These are phyloP conservation scores for Cordilura impudica DNA, from an alignment of 2,888 invertebrate genomes.

Conservation along the genomic window DNA sequence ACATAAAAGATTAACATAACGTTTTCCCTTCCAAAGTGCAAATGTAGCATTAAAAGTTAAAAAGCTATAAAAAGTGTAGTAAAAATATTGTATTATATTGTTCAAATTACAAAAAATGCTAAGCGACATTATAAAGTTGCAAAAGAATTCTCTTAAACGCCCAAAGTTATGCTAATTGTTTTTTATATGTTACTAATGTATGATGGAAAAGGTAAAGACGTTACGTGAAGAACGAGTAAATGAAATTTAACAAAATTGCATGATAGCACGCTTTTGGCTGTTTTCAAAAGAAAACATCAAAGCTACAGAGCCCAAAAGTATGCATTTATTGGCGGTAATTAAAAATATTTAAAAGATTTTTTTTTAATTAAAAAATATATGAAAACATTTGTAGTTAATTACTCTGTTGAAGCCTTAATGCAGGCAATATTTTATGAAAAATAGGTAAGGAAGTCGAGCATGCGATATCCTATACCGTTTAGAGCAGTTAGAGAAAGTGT, in stretches of 20 bases:
- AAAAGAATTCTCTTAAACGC: conserved; percentile 8
- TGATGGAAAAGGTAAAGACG: conserved; percentile 11
- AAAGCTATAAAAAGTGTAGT: neutral
- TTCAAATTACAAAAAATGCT: conserved; percentile 4
- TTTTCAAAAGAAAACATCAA: neutral
- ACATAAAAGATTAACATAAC: conserved; percentile 56
- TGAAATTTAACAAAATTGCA: neutral
- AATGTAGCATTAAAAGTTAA: neutral
- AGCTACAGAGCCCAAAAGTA: neutral
- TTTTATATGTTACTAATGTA: conserved; percentile 19
- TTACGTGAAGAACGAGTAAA: neutral
- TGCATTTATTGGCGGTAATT: no score
- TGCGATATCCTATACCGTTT: no score
- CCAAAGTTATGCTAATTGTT: conserved; percentile 53
- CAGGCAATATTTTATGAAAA: neutral
- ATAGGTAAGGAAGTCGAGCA: no score
- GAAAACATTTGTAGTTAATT: neutral
- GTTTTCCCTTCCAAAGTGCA: conserved; percentile 3
- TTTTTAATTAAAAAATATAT: no score
- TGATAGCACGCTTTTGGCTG: neutral
- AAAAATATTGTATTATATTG: conserved; percentile 35
- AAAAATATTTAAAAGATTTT: no score
- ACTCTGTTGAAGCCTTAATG: neutral
- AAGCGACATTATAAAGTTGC: neutral
- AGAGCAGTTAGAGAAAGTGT: no score